Base-by-base conservation (phyloP, 1,140 invertebrate species). In the Eumeta japonica region DNA sequence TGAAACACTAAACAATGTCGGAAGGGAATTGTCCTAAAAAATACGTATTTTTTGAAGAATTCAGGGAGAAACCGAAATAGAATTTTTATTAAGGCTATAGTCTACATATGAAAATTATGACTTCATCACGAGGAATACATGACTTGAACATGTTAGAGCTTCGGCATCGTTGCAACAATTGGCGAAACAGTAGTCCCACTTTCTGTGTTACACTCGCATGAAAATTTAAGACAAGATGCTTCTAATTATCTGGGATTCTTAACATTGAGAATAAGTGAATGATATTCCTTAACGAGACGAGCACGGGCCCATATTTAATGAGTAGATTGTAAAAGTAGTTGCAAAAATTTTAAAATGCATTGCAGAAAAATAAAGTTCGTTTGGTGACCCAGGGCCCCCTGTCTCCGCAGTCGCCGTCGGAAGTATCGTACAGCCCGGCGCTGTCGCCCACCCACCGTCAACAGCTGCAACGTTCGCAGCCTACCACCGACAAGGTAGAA, bases 391-490 rank as follows among this genome's bases (percentile, higher is more conserved):
- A 74, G 70, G 66, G 66, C 18, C 70, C 70, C 7, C 54, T 67
- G 36, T 76, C 74, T 5, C 74, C 74, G 20, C 65, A 71, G 49
- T 76, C 72, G 2, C 74, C 74, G 16, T 50, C 67, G 16, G 74
- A 76, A 34, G 50, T 50, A 20, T 53, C 50, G 39, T 75, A 67
- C 49, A 75, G 72, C 41, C 75, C 75, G 3, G 60, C 68, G 35
- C 41, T 75, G 36, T 76, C 74, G 28, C 74, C 74, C 15, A 68
- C 70, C 27, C 63, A 64, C n/a, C n/a, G n/a, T n/a, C n/a, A n/a
- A n/a, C n/a, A n/a, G n/a, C n/a, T n/a, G n/a, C n/a, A n/a, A n/a
- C n/a, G n/a, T n/a, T n/a, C n/a, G n/a, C n/a, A n/a, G n/a, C n/a
- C n/a, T n/a, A n/a, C n/a, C n/a, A n/a, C n/a, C n/a, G n/a, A n/a